Percentiles rank a stretch among this genome's conserved stretches.
Evolutionary conservation across 2,113 vertebrate genomes (phyloP).

Genomic region (Cyprinodon brontotheroides): DNA sequence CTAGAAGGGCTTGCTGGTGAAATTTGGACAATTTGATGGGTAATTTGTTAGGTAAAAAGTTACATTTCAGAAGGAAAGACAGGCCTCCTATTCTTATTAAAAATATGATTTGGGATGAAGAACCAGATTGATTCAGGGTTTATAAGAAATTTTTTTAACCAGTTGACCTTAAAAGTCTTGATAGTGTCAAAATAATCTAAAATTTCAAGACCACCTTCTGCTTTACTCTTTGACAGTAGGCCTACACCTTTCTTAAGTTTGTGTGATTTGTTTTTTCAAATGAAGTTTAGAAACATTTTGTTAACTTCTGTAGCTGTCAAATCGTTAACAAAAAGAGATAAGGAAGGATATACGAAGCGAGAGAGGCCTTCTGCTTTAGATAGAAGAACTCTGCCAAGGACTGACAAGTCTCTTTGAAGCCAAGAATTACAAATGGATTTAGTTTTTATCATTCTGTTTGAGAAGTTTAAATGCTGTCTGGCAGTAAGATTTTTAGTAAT

Average conservation of each 20-base stretch:
- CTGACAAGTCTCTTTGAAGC: not conserved
- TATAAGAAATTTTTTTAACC: not conserved
- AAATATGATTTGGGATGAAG: too few species aligned
- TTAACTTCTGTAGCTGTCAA: not conserved
- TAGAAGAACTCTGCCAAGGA: not conserved
- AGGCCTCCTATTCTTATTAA: too few species aligned
- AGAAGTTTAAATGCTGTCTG: not conserved
- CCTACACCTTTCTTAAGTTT: not conserved
- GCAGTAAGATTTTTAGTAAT: not conserved
- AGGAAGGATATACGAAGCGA: not conserved
- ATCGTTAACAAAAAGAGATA: conserved; percentile 3
- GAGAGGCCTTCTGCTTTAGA: not conserved
- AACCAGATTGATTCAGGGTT: not conserved
- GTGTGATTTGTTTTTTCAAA: not conserved
- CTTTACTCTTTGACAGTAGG: not conserved
- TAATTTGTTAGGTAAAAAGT: conserved; percentile 1
- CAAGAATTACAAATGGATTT: not conserved
- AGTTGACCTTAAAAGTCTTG: not conserved
- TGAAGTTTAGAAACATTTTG: not conserved
- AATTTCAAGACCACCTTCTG: too few species aligned
- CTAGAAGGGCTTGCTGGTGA: too few species aligned
- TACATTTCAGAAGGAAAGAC: not conserved
- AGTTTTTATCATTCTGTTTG: not conserved
- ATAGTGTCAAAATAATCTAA: too few species aligned
- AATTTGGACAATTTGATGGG: too few species aligned